Evolutionary conservation across 2,888 invertebrate genomes (phyloP).

Genomic region (Phortica okadai): DNA sequence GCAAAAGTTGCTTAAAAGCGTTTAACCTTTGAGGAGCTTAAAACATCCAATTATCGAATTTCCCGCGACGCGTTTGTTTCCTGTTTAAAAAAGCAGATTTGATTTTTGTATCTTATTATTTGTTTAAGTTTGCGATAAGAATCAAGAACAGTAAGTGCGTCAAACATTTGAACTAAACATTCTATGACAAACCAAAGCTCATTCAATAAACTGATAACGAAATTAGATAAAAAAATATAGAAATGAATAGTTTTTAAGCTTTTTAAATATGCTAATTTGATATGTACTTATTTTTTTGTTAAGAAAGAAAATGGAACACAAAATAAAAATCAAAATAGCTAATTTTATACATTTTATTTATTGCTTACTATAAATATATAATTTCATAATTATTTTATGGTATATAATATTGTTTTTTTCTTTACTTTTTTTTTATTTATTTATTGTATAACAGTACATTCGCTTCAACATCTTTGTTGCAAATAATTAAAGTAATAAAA

Average conservation of each 20-base stretch:
- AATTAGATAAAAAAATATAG: background rate
- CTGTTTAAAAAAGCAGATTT: constrained; percentile 50
- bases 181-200: background rate
- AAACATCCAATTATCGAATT: constrained; percentile 75
- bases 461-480: background rate
- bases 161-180: background rate
- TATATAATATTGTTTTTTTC: background rate
- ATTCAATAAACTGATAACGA: background rate
- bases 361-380: constrained; percentile 21
- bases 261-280: background rate
- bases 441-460: background rate
- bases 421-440: background rate
- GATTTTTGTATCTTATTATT: background rate
- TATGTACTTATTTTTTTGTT: background rate
- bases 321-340: constrained; percentile 5
- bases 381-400: constrained; percentile 39
- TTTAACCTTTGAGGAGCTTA: constrained; percentile 57
- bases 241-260: no score
- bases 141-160: background rate
- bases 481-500: background rate
- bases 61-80: constrained; percentile 69
- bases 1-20: constrained; percentile 33
- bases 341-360: constrained; percentile 18
- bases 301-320: background rate
- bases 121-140: background rate